A percentile compares a stretch with the other conserved stretches of the same genome.
phyloP scores from a whole-genome alignment of 2,113 vertebrate species.

The Rhipidura dahli region DNA sequence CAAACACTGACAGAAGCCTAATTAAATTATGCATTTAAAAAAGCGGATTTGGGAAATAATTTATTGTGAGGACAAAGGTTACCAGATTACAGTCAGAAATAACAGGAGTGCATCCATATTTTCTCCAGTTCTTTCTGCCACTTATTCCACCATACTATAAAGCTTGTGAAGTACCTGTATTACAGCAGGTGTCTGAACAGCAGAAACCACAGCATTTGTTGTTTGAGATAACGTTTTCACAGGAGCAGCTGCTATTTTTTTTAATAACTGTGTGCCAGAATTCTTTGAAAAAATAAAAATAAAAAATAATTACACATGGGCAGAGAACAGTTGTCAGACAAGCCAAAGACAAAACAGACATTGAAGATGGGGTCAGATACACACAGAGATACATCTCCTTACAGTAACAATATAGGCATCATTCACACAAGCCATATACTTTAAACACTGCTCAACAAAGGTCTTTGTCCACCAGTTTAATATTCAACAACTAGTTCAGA shows the following conservation, averaged over 20 bases:
- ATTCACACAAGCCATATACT: neutral
- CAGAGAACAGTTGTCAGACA: neutral
- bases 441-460: neutral
- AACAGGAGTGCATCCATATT: neutral
- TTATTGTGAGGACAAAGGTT: neutral
- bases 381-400: neutral
- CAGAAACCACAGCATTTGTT: constrained; percentile 61
- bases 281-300: constrained; percentile 57
- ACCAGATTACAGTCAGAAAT: neutral
- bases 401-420: neutral
- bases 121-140: neutral
- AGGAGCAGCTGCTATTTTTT: constrained; percentile 73
- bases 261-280: constrained; percentile 69
- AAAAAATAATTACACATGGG: neutral
- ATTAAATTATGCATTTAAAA: neutral
- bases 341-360: neutral
- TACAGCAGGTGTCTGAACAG: constrained; percentile 69
- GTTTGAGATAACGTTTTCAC: constrained; percentile 68
- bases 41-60: neutral
- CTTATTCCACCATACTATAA: neutral
- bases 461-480: neutral
- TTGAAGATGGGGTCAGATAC: neutral
- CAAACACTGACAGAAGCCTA: neutral
- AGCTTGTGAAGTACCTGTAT: constrained; percentile 71
- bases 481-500: neutral